phyloP scores from a whole-genome alignment of 2,797 vertebrate genomes.

The Lagocephalus sceleratus region DNA sequence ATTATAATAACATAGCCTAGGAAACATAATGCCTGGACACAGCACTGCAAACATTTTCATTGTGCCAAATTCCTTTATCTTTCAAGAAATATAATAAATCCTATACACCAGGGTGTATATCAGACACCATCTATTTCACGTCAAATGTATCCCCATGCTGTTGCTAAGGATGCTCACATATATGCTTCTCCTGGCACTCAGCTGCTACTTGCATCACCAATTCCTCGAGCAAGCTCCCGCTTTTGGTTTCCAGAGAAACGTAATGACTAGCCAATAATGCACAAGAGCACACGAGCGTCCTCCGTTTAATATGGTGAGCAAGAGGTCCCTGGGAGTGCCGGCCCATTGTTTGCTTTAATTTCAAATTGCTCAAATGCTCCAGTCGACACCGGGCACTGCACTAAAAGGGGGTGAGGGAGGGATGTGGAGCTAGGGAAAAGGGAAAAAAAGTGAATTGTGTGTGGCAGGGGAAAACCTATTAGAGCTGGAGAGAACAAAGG shows the following conservation, averaged over 20 bases:
- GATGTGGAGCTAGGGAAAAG: slow-evolving; percentile 52
- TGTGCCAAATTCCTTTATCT: slow-evolving; percentile 18
- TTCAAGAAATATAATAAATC: slow-evolving; percentile 20
- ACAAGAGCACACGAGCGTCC: slow-evolving; percentile 77
- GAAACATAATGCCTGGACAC: too few species aligned
- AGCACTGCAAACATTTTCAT: too few species aligned
- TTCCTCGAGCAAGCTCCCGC: slow-evolving; percentile 65
- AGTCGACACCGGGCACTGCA: slow-evolving; percentile 75
- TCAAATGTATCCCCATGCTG: slow-evolving; percentile 64
- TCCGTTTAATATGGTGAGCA: slow-evolving; percentile 77
- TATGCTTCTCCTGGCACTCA: slow-evolving; percentile 69
- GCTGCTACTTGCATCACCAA: slow-evolving; percentile 73
- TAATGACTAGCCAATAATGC: slow-evolving; percentile 81
- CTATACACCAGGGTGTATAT: slow-evolving; percentile 27
- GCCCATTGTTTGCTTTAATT: slow-evolving; percentile 82
- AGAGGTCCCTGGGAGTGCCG: slow-evolving; percentile 78
- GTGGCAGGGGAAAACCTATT: slow-evolving; percentile 77
- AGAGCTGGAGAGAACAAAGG: slow-evolving; percentile 77
- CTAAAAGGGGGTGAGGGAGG: slow-evolving; percentile 66
- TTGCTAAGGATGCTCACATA: slow-evolving; percentile 64
- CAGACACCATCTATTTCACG: slow-evolving; percentile 56
- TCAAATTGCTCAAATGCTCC: slow-evolving; percentile 81
- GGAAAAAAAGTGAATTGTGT: slow-evolving; percentile 72
- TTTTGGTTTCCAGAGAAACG: slow-evolving; percentile 79
- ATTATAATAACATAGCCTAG: too few species aligned